phyloP scores from a whole-genome alignment of 1,140 invertebrate genomes.

The Brachionus plicatilis region DNA sequence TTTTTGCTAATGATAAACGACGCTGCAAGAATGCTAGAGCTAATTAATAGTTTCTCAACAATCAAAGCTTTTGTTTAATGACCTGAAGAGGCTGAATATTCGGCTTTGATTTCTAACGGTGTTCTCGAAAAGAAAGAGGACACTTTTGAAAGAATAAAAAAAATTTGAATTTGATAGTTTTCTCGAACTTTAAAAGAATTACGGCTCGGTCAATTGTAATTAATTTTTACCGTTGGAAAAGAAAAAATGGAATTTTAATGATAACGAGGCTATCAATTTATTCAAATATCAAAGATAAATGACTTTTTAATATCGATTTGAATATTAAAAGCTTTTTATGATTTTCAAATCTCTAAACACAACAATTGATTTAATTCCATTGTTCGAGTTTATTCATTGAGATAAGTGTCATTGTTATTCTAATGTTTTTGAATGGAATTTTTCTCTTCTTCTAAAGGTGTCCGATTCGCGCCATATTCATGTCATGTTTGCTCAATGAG shows the following conservation, averaged over 20 bases:
- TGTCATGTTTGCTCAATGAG: neutral
- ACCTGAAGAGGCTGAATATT: slow-evolving; percentile 19
- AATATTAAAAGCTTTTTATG: neutral
- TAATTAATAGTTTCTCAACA: slow-evolving; percentile 35
- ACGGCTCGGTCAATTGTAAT: slow-evolving; percentile 25
- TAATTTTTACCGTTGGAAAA: slow-evolving; percentile 17
- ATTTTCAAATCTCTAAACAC: neutral
- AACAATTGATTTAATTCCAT: neutral
- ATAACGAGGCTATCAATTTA: slow-evolving; percentile 18
- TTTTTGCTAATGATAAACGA: neutral
- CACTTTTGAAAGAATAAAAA: neutral
- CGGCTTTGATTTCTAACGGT: slow-evolving; percentile 14
- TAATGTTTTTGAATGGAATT: neutral
- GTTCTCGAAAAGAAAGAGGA: slow-evolving; percentile 6
- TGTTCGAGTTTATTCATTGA: neutral
- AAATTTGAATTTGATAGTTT: slow-evolving; percentile 39
- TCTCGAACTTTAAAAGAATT: slow-evolving; percentile 25
- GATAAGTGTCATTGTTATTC: neutral
- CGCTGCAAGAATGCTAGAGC: neutral
- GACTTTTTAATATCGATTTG: slow-evolving; percentile 6
- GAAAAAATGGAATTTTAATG: slow-evolving; percentile 36
- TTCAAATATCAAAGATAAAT: neutral
- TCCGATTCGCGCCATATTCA: neutral
- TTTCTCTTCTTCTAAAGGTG: neutral
- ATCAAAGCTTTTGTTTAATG: slow-evolving; percentile 38